These are phyloP conservation scores for Chrysomallon squamiferum DNA, from an alignment of 1,140 invertebrate species.

Conservation along the genomic window DNA sequence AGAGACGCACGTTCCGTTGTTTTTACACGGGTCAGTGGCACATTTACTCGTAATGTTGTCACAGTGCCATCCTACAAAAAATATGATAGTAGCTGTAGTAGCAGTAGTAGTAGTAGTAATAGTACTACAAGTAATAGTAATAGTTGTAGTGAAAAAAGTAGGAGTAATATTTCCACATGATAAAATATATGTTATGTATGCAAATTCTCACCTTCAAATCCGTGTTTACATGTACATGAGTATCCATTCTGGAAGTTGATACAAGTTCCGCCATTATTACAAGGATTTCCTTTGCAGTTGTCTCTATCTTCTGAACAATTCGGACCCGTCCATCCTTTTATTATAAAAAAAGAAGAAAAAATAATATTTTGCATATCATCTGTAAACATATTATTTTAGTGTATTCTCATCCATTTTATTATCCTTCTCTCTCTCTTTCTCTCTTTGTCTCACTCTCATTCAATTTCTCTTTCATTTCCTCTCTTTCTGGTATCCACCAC, in stretches of 20 bases:
- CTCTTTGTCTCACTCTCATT: no score
- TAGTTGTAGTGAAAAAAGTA: no score
- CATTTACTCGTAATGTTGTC: not conserved
- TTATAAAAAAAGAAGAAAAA: not conserved
- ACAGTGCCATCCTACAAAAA: not conserved
- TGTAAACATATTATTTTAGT: no score
- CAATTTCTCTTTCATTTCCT: not conserved
- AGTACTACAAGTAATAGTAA: not conserved
- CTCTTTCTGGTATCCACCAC: not conserved
- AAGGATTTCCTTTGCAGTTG: not conserved
- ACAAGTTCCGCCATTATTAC: not conserved
- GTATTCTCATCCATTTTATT: no score
- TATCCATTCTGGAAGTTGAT: not conserved
- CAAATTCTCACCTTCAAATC: not conserved
- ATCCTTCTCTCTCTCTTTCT: not conserved
- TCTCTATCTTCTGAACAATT: not conserved
- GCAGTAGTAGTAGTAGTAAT: not conserved
- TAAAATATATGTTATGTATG: no score
- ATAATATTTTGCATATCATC: not conserved
- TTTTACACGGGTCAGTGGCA: not conserved
- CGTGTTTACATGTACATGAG: not conserved
- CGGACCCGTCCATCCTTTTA: not conserved
- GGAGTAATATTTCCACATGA: no score
- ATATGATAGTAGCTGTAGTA: not conserved
- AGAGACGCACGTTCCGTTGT: not conserved